Percentiles rank a stretch among this genome's conserved stretches.
Conservation (phyloP, 2,888 invertebrate genomes). For the Xylota segnis region DNA sequence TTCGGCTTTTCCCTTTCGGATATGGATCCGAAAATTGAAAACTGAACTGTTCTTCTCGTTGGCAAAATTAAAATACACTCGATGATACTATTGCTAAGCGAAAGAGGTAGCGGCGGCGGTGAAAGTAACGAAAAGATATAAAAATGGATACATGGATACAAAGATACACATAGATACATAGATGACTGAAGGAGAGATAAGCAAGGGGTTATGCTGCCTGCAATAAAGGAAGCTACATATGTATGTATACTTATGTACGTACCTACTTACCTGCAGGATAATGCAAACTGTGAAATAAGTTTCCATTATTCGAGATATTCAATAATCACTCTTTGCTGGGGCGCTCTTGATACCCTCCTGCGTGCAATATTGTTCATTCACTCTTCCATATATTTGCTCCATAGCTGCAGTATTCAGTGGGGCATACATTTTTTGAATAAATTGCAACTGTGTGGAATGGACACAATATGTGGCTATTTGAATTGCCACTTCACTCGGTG, state of each 20-base stretch:
- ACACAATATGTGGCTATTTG: conserved; percentile 43
- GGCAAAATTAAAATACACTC: conserved; percentile 65
- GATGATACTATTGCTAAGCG: conserved; percentile 36
- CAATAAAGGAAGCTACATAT: conserved; percentile 1
- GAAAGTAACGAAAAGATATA: conserved; percentile 15
- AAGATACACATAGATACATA: not conserved
- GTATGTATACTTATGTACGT: not conserved
- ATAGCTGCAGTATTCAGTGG: not conserved
- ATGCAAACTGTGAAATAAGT: conserved; percentile 66
- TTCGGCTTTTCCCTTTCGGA: conserved; percentile 43
- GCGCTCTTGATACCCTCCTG: conserved; percentile 28
- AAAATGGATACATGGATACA: not conserved
- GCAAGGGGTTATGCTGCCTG: conserved; percentile 1
- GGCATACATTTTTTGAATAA: conserved; percentile 24
- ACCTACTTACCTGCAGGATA: conserved; percentile 42
- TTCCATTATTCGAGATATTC: conserved; percentile 61
- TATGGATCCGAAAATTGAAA: conserved; percentile 66
- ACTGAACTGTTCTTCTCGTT: conserved; percentile 52
- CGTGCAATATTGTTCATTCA: conserved; percentile 31
- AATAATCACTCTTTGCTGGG: conserved; percentile 42
- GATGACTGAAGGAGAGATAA: conserved; percentile 22
- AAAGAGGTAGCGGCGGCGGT: conserved; percentile 1
- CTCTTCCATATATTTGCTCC: not conserved
- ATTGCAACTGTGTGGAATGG: conserved; percentile 15
- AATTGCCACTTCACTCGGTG: conserved; percentile 21